phyloP scores from a whole-genome alignment of 2,888 invertebrate genomes.

The Conops quadrifasciatus region DNA sequence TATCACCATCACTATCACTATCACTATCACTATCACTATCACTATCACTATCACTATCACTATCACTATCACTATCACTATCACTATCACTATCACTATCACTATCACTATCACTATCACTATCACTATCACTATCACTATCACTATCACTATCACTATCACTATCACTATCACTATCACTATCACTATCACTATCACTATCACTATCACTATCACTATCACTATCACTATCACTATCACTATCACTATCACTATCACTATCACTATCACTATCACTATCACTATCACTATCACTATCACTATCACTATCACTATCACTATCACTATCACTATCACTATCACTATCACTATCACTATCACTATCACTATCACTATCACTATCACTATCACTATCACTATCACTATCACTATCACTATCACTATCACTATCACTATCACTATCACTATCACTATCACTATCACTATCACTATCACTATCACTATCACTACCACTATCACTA shows the following conservation, averaged over 20 bases:
- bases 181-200: not conserved
- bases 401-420: not conserved
- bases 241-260: not conserved
- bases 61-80: not conserved
- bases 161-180: not conserved
- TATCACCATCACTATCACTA: not conserved
- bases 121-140: not conserved
- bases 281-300: not conserved
- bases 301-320: not conserved
- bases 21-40: not conserved
- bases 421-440: constrained; percentile 2
- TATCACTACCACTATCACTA: not conserved
- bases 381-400: not conserved
- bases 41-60: constrained; percentile 9
- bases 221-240: not conserved
- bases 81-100: constrained; percentile 3
- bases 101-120: not conserved
- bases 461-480: not conserved
- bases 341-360: not conserved
- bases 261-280: not conserved
- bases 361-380: not conserved
- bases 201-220: not conserved
- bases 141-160: not conserved
- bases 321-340: not conserved
- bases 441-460: not conserved